Percentiles rank a stretch among this genome's conserved stretches.
These are phyloP conservation scores for Bufo bufo DNA, from an alignment of 2,113 vertebrate genomes.

Conservation along the genomic window DNA sequence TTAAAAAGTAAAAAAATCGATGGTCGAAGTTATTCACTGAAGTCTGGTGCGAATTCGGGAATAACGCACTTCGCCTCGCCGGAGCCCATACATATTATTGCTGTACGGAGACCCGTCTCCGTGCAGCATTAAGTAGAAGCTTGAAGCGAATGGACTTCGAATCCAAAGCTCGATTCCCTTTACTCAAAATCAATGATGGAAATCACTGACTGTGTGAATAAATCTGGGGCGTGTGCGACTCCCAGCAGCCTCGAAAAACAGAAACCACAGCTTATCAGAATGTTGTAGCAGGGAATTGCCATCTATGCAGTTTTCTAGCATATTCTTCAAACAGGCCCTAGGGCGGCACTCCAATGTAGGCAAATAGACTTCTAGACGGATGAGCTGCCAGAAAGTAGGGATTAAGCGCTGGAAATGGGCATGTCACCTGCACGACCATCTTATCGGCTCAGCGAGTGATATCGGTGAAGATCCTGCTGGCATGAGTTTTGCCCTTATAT, in stretches of 20 bases:
- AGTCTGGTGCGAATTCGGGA: too few species aligned
- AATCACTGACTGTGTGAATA: too few species aligned
- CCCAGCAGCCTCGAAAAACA: background rate
- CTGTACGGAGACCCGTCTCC: too few species aligned
- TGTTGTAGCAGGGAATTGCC: background rate
- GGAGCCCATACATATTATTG: too few species aligned
- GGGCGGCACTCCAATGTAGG: background rate
- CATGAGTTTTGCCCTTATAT: background rate
- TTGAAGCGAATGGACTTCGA: too few species aligned
- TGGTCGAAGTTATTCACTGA: too few species aligned
- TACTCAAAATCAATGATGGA: too few species aligned
- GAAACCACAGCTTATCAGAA: background rate
- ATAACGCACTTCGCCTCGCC: too few species aligned
- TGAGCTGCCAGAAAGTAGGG: slow-evolving; percentile 67
- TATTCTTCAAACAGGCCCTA: background rate
- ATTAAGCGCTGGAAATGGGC: background rate
- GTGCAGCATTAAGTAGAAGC: too few species aligned
- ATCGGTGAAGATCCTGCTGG: background rate
- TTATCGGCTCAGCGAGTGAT: background rate
- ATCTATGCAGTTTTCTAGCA: background rate
- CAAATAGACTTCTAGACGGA: slow-evolving; percentile 59
- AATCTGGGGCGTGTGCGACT: background rate
- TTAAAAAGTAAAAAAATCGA: too few species aligned
- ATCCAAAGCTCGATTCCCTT: too few species aligned
- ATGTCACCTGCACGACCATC: background rate